A percentile compares a stretch with the other conserved stretches of the same genome.
Evolutionary conservation across 2,797 vertebrate genomes (phyloP).

Genomic region (Microcaecilia unicolor): DNA sequence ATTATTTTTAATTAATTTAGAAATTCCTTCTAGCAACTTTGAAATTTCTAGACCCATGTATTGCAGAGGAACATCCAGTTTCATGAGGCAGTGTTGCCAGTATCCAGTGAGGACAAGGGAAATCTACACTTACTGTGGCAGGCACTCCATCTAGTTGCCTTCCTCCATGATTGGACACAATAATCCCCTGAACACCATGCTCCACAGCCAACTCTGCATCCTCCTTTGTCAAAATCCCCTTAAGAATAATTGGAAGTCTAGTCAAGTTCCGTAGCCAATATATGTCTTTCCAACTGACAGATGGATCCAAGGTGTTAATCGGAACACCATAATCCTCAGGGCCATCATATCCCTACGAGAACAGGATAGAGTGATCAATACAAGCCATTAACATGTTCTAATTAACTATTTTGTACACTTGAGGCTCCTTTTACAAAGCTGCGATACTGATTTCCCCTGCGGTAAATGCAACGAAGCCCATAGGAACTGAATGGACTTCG

Average conservation of each 20-base stretch:
- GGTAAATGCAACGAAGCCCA: no score
- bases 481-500: no score
- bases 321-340: conserved; percentile 60
- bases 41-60: no score
- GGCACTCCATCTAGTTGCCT: conserved; percentile 85
- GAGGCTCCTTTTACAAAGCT: no score
- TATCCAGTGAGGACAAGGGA: no score
- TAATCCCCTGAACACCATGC: conserved; percentile 80
- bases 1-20: no score
- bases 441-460: no score
- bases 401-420: no score
- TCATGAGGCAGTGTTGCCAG: no score
- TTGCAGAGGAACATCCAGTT: no score
- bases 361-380: neutral
- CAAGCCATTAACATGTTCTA: no score
- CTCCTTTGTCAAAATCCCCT: conserved; percentile 91
- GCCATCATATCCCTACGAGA: conserved; percentile 41
- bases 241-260: conserved; percentile 80
- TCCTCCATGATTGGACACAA: conserved; percentile 92
- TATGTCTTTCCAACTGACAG: conserved; percentile 83
- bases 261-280: conserved; percentile 78
- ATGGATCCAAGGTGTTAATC: conserved; percentile 66
- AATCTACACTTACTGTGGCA: conserved; percentile 62
- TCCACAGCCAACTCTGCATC: conserved; percentile 85
- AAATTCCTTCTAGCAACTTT: no score